Evolutionary conservation across 2,797 vertebrate genomes (phyloP), one percentile per base, ranked within the genome.

Genomic region (Sebastiscus tertius): DNA sequence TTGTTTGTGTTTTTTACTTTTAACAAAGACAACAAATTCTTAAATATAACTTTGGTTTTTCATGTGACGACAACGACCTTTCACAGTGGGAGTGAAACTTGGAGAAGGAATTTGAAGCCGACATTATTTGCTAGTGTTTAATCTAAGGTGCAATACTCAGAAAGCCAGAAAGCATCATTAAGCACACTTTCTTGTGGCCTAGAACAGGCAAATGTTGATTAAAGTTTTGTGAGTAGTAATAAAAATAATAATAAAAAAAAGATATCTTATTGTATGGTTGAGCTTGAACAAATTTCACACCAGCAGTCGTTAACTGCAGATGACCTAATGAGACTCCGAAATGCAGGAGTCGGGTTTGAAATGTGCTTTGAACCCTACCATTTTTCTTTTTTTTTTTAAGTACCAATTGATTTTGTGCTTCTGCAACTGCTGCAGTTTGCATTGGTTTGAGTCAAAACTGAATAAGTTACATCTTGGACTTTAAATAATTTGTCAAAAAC

Each of bases 21-120:
- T 34, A 56, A 85, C 42, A 76, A 86, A 79, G 39, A 77, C 27
- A 55, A 64, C 8, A 77, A 61, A 62, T 54, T 36, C 34, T 54
- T 80, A 69, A 83, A 89, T 88, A 71, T 79, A 79, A 90, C 87
- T 93, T 92, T 90, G 90, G 91, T 93, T 87, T 86, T 49, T 69
- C 39, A 75, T 66, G 65, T 75, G 52, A 63, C 14, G 36, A 84
- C 70, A 75, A 33, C 60, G 2, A 75, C 29, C 9, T 39, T 86
- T 84, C 16, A 76, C 13, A 77, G 33, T 72, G 10, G 42, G 72
- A 85, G 49, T 67, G 46, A 81, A 85, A 75, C n/a, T 67, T n/a
- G 16, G 31, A 77, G 16, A 79, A 80, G 26, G 8, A 74, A 67
- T 26, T 76, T 36, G 26, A 31, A 80, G 77, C 20, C 1, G 6